Evolutionary conservation across 1,140 invertebrate species (phyloP).

Genomic region (Pseudomyrmex gracilis): DNA sequence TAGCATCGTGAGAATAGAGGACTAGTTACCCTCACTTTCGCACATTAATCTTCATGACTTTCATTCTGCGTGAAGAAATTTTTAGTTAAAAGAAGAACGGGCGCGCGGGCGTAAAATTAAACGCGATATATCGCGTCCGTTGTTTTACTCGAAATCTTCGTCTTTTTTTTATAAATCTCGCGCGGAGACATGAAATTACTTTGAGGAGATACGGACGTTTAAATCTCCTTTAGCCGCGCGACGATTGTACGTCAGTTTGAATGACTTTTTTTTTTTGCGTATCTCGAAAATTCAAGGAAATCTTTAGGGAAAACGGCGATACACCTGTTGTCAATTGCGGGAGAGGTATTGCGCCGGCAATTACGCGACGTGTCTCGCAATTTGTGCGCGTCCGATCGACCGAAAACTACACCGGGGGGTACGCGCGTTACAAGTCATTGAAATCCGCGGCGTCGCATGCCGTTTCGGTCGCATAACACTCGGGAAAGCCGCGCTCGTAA

Average conservation of each 20-base stretch:
- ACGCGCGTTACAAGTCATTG: conserved; percentile 53
- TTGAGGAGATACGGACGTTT: not conserved
- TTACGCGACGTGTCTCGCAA: conserved; percentile 1
- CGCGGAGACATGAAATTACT: not conserved
- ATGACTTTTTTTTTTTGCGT: no score
- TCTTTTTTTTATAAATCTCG: not conserved
- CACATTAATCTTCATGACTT: conserved; percentile 74
- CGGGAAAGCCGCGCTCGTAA: conserved; percentile 64
- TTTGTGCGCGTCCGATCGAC: conserved; percentile 5
- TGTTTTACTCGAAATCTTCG: not conserved
- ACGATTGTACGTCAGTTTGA: no score
- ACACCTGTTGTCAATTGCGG: not conserved
- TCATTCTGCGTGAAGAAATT: conserved; percentile 55
- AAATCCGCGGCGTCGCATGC: conserved; percentile 23
- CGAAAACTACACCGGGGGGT: conserved; percentile 32
- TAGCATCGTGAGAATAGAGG: conserved; percentile 47
- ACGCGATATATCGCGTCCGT: conserved; percentile 13
- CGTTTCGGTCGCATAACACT: conserved; percentile 34
- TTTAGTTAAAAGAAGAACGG: conserved; percentile 21
- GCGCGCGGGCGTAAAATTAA: conserved; percentile 16
- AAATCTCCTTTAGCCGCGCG: no score
- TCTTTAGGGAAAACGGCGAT: no score
- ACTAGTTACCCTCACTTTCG: conserved; percentile 50
- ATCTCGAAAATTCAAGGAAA: no score
- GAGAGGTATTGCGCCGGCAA: not conserved